phyloP scores from a whole-genome alignment of 2,797 vertebrate species.

The Acrossocheilus fasciatus region DNA sequence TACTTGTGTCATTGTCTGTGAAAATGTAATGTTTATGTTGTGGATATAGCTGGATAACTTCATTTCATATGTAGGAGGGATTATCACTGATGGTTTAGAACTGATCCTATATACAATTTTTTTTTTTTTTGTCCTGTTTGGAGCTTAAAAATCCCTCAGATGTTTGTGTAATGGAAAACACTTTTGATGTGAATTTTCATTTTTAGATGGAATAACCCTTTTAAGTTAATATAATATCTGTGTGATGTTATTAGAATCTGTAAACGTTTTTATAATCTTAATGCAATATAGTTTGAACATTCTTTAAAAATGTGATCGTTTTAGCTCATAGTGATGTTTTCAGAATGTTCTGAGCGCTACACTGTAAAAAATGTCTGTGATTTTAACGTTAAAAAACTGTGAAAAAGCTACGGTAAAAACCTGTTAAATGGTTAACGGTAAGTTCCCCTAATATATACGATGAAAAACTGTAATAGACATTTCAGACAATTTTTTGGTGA shows the following conservation, averaged over 20 bases:
- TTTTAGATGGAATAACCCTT: not conserved
- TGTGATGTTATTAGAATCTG: not conserved
- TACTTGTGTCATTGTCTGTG: not conserved
- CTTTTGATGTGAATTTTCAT: not conserved
- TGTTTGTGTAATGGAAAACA: not conserved
- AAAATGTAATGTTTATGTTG: not conserved
- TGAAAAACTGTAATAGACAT: too few relatives aligned
- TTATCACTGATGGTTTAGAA: not conserved
- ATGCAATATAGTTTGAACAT: not conserved
- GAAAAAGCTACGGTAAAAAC: too few relatives aligned
- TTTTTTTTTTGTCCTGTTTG: not conserved
- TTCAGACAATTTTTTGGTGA: too few relatives aligned
- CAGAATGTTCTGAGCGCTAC: not conserved
- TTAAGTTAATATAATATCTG: not conserved
- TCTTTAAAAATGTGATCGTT: not conserved
- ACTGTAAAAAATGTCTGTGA: too few relatives aligned
- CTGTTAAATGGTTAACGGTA: too few relatives aligned
- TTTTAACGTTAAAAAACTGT: too few relatives aligned
- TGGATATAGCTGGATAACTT: not conserved
- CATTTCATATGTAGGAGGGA: not conserved
- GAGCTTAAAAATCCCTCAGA: not conserved
- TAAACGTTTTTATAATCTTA: not conserved
- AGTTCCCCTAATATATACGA: too few relatives aligned
- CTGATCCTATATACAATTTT: not conserved
- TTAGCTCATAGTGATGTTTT: not conserved